phyloP scores from a whole-genome alignment of 1,140 invertebrate species.

The Drosophila nikananu region DNA sequence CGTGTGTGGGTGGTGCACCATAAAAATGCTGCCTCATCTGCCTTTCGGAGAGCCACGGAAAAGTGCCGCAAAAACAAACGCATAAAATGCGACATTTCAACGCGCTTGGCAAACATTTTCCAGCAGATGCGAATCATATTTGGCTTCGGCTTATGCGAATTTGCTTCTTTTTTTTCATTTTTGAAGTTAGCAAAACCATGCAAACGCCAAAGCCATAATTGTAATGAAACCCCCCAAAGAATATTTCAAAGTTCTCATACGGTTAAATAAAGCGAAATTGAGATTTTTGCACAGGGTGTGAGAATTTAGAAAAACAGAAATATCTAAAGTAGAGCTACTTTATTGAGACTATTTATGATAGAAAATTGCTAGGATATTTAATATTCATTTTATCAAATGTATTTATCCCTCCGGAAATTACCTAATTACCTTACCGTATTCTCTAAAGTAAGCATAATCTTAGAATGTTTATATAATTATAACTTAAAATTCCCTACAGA shows the following conservation, averaged over 20 bases:
- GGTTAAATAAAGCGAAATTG: not conserved
- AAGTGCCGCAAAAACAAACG: conserved; percentile 52
- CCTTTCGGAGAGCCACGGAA: conserved; percentile 20
- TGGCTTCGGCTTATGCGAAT: too few species aligned
- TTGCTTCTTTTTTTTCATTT: conserved; percentile 2
- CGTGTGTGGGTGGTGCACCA: conserved; percentile 22
- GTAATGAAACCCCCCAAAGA: conserved; percentile 26
- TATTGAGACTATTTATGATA: not conserved
- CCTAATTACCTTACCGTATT: too few species aligned
- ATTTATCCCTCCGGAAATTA: too few species aligned
- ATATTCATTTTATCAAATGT: too few species aligned
- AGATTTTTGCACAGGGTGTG: not conserved
- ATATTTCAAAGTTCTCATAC: conserved; percentile 8
- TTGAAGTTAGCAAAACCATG: not conserved
- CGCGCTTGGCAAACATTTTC: conserved; percentile 36
- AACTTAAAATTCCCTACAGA: too few species aligned
- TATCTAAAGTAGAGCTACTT: too few species aligned
- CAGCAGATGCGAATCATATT: conserved; percentile 31
- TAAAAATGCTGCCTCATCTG: conserved; percentile 52
- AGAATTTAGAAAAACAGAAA: not conserved
- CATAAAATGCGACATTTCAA: conserved; percentile 49
- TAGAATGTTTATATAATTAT: too few species aligned
- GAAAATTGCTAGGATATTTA: too few species aligned
- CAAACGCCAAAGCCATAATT: conserved; percentile 15
- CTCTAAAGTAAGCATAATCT: too few species aligned